These are phyloP conservation scores for Henricia sp. DNA, from an alignment of 53 echinoderm and acorn worm species.

Conservation along the genomic window DNA sequence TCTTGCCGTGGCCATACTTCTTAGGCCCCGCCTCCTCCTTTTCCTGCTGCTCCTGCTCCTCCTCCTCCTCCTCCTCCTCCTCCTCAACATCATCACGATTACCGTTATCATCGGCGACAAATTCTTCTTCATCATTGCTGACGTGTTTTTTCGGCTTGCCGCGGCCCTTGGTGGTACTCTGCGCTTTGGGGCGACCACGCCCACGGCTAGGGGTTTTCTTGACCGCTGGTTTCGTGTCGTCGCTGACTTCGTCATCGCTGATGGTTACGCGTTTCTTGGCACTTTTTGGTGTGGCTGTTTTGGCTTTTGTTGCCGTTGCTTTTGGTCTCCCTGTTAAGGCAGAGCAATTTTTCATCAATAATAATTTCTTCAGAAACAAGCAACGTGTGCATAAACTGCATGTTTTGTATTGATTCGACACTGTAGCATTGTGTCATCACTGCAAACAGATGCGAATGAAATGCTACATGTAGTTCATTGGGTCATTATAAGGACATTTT, in stretches of 20 bases:
- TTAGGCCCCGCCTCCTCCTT: slow-evolving; percentile 40
- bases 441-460: no score
- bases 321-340: slow-evolving; percentile 35
- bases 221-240: slow-evolving; percentile 28
- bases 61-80: slow-evolving; percentile 11
- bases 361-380: no score
- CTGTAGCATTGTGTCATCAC: no score
- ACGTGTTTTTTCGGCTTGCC: not conserved
- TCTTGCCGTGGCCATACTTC: slow-evolving; percentile 50
- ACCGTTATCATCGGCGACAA: slow-evolving; percentile 14
- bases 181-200: slow-evolving; percentile 62
- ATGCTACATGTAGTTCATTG: no score
- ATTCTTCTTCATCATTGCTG: slow-evolving; percentile 27
- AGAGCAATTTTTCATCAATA: not conserved
- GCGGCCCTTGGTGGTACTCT: slow-evolving; percentile 24
- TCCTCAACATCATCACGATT: slow-evolving; percentile 63
- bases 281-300: slow-evolving; percentile 26
- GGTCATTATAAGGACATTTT: no score
- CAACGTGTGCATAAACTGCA: no score
- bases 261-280: slow-evolving; percentile 5
- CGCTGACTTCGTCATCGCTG: slow-evolving; percentile 48
- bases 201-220: slow-evolving; percentile 60
- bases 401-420: no score
- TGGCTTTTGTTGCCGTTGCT: slow-evolving; percentile 37
- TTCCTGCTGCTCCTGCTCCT: slow-evolving; percentile 39